A percentile compares a stretch with the other conserved stretches of the same genome.
Evolutionary conservation across 2,113 vertebrate genomes (phyloP).

Genomic region (Saimiri boliviensis): DNA sequence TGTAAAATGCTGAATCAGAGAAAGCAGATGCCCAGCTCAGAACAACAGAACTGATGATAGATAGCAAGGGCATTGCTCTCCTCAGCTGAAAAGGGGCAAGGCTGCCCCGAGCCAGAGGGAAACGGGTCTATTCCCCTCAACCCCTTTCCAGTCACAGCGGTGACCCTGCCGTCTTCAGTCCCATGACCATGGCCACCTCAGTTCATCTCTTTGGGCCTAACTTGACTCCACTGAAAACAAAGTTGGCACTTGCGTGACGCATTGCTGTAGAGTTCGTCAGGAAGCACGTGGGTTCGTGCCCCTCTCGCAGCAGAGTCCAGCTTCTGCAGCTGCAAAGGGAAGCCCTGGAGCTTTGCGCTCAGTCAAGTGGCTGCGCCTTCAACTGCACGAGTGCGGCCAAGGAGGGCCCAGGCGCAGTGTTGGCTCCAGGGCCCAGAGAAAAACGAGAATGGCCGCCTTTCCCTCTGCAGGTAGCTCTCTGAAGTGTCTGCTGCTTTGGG

Average conservation of each 20-base stretch:
- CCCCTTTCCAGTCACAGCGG: neutral
- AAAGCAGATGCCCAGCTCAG: fast-evolving
- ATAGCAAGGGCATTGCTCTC: fast-evolving
- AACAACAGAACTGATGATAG: fast-evolving
- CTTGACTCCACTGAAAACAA: neutral
- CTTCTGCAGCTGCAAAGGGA: neutral
- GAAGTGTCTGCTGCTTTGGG: too few relatives aligned
- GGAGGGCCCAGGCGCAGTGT: neutral
- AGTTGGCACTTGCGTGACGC: neutral
- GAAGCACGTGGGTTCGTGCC: neutral
- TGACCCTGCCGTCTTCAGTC: fast-evolving
- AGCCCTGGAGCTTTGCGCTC: neutral
- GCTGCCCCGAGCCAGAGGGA: neutral
- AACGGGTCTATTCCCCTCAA: fast-evolving
- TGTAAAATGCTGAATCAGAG: neutral
- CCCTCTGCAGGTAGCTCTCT: neutral
- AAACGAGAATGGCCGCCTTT: neutral
- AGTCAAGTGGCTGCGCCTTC: neutral
- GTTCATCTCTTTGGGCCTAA: neutral
- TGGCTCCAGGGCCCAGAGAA: too few relatives aligned
- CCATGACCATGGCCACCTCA: neutral
- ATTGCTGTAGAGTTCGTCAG: neutral
- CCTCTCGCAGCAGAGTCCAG: neutral
- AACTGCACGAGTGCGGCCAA: neutral
- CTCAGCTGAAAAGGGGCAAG: fast-evolving